A percentile compares a stretch with the other conserved stretches of the same genome.
These are phyloP conservation scores for Lepisosteus osseus DNA, from an alignment of 2,113 vertebrate species.

Conservation along the genomic window DNA sequence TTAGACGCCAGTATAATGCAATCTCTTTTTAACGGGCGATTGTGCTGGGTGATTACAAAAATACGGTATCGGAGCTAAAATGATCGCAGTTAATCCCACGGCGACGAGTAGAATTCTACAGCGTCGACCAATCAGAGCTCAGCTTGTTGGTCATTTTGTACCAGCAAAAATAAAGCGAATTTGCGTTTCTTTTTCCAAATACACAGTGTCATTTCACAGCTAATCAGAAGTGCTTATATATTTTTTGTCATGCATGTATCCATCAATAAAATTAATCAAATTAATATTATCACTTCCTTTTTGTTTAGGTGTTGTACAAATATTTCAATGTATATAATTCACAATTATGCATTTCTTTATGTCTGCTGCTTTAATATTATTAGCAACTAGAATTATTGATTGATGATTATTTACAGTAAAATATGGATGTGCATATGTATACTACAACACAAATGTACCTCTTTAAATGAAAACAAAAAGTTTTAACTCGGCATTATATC, in stretches of 20 bases:
- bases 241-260: background rate
- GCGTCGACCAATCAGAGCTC: slow-evolving; percentile 12
- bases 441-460: background rate
- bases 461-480: background rate
- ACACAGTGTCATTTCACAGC: background rate
- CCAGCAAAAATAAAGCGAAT: background rate
- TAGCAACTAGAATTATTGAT: too few relatives aligned
- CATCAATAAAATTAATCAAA: background rate
- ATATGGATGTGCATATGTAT: background rate
- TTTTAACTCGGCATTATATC: background rate
- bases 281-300: background rate
- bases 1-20: too few relatives aligned
- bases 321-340: too few relatives aligned
- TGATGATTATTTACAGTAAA: too few relatives aligned
- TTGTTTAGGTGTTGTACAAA: too few relatives aligned
- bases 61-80: too few relatives aligned
- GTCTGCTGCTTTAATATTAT: too few relatives aligned
- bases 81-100: too few relatives aligned
- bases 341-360: too few relatives aligned
- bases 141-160: background rate
- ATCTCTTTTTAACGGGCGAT: too few relatives aligned
- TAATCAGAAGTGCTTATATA: too few relatives aligned
- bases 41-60: too few relatives aligned
- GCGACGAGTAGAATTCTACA: background rate
- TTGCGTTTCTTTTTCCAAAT: background rate